Conservation (phyloP, 2,888 invertebrate species). For the Fragum fragum region DNA sequence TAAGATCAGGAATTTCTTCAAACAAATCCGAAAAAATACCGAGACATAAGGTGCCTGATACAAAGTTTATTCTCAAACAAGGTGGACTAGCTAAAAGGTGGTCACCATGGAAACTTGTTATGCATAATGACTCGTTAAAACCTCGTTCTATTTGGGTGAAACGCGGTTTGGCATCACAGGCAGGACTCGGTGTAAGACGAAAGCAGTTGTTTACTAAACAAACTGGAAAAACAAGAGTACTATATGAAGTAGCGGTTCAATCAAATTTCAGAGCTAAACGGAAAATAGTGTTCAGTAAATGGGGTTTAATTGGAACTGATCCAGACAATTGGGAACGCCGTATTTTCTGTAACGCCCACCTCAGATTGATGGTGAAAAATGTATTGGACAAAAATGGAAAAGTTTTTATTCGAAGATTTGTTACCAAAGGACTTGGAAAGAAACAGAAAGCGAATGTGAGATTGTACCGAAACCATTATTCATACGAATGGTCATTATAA, state of each 20-base stretch:
- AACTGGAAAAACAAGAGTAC: constrained; percentile 29
- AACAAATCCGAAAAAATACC: constrained; percentile 22
- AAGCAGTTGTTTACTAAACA: constrained; percentile 35
- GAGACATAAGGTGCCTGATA: constrained; percentile 71
- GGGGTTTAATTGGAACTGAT: constrained; percentile 28
- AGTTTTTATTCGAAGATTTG: constrained; percentile 70
- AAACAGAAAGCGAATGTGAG: constrained; percentile 33
- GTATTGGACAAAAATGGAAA: constrained; percentile 63
- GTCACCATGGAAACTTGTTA: constrained; percentile 74
- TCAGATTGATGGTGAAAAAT: constrained; percentile 48
- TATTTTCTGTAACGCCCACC: constrained; percentile 36
- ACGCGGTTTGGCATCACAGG: constrained; percentile 1
- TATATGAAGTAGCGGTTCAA: constrained; percentile 75
- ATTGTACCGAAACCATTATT: constrained; percentile 37
- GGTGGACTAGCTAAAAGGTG: constrained; percentile 61
- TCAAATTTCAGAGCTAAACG: constrained; percentile 59
- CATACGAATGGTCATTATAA: constrained; percentile 42
- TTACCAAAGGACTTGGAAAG: constrained; percentile 52
- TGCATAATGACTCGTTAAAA: constrained; percentile 26
- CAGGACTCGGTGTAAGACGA: constrained; percentile 26
- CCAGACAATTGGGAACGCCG: constrained; percentile 46
- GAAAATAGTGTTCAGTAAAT: constrained; percentile 67
- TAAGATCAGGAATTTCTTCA: neutral
- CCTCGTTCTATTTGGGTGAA: constrained; percentile 23
- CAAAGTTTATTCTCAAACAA: constrained; percentile 67